phyloP scores from a whole-genome alignment of 2,888 invertebrate genomes.

The Sympetrum striolatum region DNA sequence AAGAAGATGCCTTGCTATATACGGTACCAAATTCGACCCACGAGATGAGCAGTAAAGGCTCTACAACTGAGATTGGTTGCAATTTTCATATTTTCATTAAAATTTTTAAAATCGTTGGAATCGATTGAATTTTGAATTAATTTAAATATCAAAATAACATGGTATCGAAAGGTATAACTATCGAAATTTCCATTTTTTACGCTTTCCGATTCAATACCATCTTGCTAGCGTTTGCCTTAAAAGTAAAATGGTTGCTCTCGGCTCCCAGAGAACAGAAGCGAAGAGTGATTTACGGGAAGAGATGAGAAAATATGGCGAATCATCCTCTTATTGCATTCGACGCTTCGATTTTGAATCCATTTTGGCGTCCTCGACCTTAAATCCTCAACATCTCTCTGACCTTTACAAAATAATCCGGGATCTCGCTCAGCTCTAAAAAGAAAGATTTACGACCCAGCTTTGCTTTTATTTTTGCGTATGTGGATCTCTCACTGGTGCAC shows the following conservation, averaged over 20 bases:
- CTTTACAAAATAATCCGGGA: not conserved
- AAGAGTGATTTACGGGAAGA: not conserved
- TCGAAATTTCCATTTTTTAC: too few species aligned
- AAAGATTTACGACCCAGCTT: not conserved
- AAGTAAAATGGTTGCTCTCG: not conserved
- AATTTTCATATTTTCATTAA: too few species aligned
- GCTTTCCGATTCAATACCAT: too few species aligned
- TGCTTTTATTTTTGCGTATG: not conserved
- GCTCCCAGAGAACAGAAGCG: not conserved
- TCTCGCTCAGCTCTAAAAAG: not conserved
- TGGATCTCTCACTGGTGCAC: not conserved
- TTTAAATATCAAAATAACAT: too few species aligned
- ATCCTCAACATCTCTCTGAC: not conserved
- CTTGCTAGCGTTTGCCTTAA: not conserved
- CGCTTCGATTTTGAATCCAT: not conserved
- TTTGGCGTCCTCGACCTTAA: not conserved
- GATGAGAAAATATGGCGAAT: not conserved
- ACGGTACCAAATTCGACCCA: too few species aligned
- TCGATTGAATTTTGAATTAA: too few species aligned
- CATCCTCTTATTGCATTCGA: not conserved
- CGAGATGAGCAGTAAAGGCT: too few species aligned
- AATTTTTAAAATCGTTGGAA: too few species aligned
- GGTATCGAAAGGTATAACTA: too few species aligned
- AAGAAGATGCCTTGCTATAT: too few species aligned
- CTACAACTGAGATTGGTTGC: too few species aligned